Percentiles rank a stretch among this genome's conserved stretches.
phyloP scores from a whole-genome alignment of 2,888 invertebrate genomes.

The Metacarcinus magister region DNA sequence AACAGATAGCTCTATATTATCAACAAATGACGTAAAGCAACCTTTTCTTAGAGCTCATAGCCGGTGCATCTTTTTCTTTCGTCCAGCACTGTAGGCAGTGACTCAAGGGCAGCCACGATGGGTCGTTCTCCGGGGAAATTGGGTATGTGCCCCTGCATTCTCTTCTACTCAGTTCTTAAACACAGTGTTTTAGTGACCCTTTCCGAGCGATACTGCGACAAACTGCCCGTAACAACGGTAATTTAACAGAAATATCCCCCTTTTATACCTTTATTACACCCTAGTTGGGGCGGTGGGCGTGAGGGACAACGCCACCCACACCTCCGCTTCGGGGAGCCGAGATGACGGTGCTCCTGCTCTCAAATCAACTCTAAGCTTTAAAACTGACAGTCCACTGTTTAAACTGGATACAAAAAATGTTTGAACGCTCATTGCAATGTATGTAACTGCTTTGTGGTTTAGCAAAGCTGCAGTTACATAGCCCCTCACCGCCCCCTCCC shows the following conservation, averaged over 20 bases:
- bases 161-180: conserved; percentile 16
- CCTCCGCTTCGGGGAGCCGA: not conserved
- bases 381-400: not conserved
- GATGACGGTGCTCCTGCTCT: not conserved
- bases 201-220: conserved; percentile 40
- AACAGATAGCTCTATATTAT: not conserved
- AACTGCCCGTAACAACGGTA: conserved; percentile 36
- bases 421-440: not conserved
- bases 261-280: conserved; percentile 49
- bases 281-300: conserved; percentile 32
- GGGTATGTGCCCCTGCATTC: conserved; percentile 29
- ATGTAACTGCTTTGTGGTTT: not conserved
- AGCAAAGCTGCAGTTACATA: not conserved
- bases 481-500: not conserved
- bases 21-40: not conserved
- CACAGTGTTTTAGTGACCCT: conserved; percentile 49
- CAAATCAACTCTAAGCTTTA: not conserved
- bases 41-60: not conserved
- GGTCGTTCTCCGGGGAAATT: not conserved
- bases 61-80: not conserved
- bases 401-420: not conserved
- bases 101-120: not conserved
- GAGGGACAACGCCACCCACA: conserved; percentile 1
- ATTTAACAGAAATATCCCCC: conserved; percentile 48
- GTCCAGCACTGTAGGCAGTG: not conserved